Conservation (phyloP, 1,140 invertebrate species). For the Danaus plexippus region DNA sequence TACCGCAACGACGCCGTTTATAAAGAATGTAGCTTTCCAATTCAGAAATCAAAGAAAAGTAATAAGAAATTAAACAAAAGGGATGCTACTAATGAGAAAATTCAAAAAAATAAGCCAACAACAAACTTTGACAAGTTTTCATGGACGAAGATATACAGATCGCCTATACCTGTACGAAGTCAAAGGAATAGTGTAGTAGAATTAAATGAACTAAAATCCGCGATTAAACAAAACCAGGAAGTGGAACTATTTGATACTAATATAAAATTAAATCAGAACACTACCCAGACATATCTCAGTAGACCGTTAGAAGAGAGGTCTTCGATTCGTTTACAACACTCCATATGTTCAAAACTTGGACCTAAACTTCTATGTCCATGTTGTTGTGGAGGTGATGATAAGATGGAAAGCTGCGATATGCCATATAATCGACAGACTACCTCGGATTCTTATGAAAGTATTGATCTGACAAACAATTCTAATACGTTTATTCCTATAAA, state of each 20-base stretch:
- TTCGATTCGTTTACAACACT: slow-evolving; percentile 6
- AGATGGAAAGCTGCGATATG: slow-evolving; percentile 13
- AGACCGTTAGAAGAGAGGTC: too few species aligned
- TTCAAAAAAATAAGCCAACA: slow-evolving; percentile 5
- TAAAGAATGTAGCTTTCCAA: slow-evolving; percentile 40
- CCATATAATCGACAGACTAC: slow-evolving; percentile 19
- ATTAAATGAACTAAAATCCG: too few species aligned
- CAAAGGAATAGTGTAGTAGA: too few species aligned
- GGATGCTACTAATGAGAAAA: background rate
- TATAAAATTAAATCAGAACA: too few species aligned
- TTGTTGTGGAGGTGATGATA: slow-evolving; percentile 40
- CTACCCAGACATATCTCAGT: too few species aligned
- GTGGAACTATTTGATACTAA: too few species aligned
- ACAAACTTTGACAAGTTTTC: slow-evolving; percentile 21
- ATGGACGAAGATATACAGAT: slow-evolving; percentile 47
- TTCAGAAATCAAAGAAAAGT: slow-evolving; percentile 8
- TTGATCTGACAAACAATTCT: slow-evolving; percentile 26
- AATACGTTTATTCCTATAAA: slow-evolving; percentile 22
- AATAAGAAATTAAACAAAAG: slow-evolving; percentile 10
- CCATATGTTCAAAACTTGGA: slow-evolving; percentile 21
- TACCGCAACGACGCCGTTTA: slow-evolving; percentile 30
- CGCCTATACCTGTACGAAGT: slow-evolving; percentile 22
- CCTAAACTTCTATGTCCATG: slow-evolving; percentile 46
- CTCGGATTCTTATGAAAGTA: slow-evolving; percentile 35
- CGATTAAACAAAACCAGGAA: slow-evolving; percentile 12